Base-by-base conservation (phyloP, 2,888 invertebrate genomes). In the Phyllotreta striolata region DNA sequence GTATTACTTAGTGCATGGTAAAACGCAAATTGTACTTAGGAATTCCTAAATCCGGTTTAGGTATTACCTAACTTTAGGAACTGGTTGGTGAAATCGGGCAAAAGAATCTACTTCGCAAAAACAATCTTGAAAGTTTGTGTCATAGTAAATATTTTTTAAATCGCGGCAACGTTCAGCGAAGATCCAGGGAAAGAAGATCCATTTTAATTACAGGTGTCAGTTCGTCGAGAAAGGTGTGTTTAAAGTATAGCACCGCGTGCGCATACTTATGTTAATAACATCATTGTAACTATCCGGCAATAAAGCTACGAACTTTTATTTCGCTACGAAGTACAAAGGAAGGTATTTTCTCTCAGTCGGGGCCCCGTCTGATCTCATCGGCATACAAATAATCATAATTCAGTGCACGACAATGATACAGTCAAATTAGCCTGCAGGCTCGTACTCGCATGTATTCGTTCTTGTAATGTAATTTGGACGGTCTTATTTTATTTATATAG, bases 221-320 rank as follows among this genome's bases (percentile, higher is more conserved):
- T 72, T n/a, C 71, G 66, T 64, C 55, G 55, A 59, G 63, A 60
- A 64, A 68, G 73, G 72, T 71, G 72, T 70, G 73, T 67, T 72
- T 66, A 70, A 72, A 73, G 68, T 66, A 66, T 64, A 66, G 67
- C 68, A 67, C 69, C 66, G 63, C 62, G 63, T 58, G 66, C 64
- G 69, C 67, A 68, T 69, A 69, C 71, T 73, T 72, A 73, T 73
- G 73, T 67, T 73, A 73, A 73, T 73, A 71, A 72, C 67, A 62
- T 62, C 68, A 72, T 73, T 73, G 73, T 72, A 66, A 69, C 67
- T 63, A 67, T 67, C 65, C 61, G 41, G 65, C 65, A 61, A 65
- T 67, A 66, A 63, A 66, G 63, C 55, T 55, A 41, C 41, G 55
- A 41, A 47, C 63, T 67, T 67, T 64, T 59, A 59, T 54, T 59